A percentile compares a stretch with the other conserved stretches of the same genome.
Evolutionary conservation across 2,113 vertebrate genomes (phyloP).

Genomic region (Bos javanicus): DNA sequence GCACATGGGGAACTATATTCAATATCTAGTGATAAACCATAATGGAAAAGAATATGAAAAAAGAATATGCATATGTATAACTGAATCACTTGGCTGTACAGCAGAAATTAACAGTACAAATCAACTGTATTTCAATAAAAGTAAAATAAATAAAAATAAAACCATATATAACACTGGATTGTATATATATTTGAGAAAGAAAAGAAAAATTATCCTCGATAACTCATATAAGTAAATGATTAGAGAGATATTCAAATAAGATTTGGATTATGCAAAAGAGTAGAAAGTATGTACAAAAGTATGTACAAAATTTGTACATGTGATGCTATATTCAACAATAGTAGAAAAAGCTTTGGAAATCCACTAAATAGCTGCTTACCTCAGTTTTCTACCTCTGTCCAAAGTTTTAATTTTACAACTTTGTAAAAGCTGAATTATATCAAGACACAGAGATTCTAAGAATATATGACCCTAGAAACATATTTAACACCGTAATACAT

Average conservation of each 20-base stretch:
- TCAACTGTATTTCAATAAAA: neutral
- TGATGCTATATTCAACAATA: neutral
- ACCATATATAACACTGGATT: neutral
- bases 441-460: neutral
- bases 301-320: neutral
- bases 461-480: neutral
- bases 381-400: neutral
- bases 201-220: neutral
- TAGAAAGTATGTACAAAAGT: neutral
- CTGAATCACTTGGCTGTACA: neutral
- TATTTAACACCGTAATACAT: neutral
- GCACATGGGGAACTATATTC: neutral
- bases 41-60: neutral
- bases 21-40: neutral
- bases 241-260: neutral
- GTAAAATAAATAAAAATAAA: neutral
- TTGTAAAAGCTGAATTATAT: neutral
- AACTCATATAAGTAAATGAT: neutral
- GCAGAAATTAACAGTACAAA: neutral
- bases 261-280: neutral
- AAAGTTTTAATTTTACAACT: neutral
- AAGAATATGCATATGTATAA: neutral
- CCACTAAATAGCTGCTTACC: neutral
- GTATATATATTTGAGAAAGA: neutral
- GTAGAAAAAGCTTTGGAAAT: neutral